phyloP scores from a whole-genome alignment of 2,888 invertebrate species.

The Apamea crenata region DNA sequence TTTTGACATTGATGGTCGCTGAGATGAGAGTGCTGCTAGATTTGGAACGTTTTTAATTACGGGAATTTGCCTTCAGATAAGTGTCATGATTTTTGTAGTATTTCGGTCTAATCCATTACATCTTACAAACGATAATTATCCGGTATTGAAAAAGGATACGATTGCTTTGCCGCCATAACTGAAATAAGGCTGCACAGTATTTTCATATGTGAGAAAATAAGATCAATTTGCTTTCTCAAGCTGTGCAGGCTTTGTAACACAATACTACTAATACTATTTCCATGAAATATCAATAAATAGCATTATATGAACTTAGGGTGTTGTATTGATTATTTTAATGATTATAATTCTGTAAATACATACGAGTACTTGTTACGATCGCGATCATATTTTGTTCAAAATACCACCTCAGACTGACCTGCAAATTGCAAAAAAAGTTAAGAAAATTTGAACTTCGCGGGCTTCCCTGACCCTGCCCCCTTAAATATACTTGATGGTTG shows the following conservation, averaged over 20 bases:
- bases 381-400: too few species aligned
- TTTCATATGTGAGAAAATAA: background rate
- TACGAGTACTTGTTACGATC: too few species aligned
- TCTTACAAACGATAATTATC: background rate
- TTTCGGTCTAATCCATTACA: background rate
- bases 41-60: too few species aligned
- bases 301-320: too few species aligned
- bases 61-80: too few species aligned
- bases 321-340: too few species aligned
- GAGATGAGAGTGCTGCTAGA: too few species aligned
- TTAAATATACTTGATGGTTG: background rate
- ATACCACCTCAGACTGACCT: background rate
- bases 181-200: background rate
- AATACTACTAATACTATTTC: background rate
- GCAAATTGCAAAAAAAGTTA: background rate
- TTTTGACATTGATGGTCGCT: too few species aligned
- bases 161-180: background rate
- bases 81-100: background rate
- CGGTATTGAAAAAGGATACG: background rate
- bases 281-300: too few species aligned
- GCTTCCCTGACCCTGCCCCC: too few species aligned
- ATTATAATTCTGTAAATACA: too few species aligned
- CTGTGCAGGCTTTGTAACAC: background rate
- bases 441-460: too few species aligned
- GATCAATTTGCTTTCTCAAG: background rate